phyloP scores from a whole-genome alignment of 2,797 vertebrate genomes.

The Eleutherodactylus coqui region DNA sequence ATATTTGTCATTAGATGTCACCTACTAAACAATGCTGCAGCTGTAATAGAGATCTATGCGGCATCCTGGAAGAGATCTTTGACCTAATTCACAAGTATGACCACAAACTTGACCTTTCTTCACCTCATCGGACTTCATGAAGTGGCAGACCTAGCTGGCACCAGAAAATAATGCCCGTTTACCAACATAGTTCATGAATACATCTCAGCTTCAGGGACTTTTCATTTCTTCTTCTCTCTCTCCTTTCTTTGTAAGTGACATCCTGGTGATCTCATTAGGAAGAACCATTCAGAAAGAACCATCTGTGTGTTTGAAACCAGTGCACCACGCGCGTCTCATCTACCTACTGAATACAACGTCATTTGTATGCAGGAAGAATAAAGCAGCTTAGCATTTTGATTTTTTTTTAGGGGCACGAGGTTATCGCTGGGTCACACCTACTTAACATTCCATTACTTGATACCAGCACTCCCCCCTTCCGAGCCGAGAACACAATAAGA shows the following conservation, averaged over 20 bases:
- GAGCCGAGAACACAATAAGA: slow-evolving; percentile 31
- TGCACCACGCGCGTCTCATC: slow-evolving; percentile 63
- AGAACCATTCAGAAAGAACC: slow-evolving; percentile 68
- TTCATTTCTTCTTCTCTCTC: background rate
- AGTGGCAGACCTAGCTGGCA: background rate
- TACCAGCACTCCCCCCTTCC: slow-evolving; percentile 42
- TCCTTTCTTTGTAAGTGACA: slow-evolving; percentile 61
- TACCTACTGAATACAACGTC: slow-evolving; percentile 65
- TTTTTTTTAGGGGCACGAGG: slow-evolving; percentile 65
- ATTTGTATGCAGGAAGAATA: slow-evolving; percentile 71
- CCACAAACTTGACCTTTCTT: too few relatives aligned
- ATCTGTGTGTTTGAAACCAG: slow-evolving; percentile 66
- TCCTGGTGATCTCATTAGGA: slow-evolving; percentile 69
- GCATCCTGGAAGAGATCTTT: background rate
- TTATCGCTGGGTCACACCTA: slow-evolving; percentile 70
- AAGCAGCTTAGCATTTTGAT: slow-evolving; percentile 67
- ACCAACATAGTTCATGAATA: background rate
- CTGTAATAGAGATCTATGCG: background rate
- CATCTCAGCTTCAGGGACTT: background rate
- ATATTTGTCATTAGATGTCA: background rate
- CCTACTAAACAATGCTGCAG: background rate
- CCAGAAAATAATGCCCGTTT: background rate
- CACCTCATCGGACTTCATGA: background rate
- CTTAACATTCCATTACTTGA: slow-evolving; percentile 69
- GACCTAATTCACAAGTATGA: background rate